Evolutionary conservation across 2,888 invertebrate genomes (phyloP).

Genomic region (Drosophila leonis): DNA sequence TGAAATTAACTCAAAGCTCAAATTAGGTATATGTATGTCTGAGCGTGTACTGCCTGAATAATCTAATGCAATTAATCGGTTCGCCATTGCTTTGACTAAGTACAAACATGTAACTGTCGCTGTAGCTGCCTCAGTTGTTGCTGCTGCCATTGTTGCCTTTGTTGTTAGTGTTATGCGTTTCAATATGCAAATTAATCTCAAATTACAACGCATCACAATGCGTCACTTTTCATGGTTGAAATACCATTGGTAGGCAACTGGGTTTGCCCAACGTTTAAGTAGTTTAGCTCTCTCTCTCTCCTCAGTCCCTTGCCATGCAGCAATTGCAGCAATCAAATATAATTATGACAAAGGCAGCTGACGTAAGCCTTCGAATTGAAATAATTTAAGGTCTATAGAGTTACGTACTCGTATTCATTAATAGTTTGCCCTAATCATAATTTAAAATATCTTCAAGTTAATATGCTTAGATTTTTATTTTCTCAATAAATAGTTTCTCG

Average conservation of each 20-base stretch:
- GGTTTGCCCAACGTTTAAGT: no score
- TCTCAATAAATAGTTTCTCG: no score
- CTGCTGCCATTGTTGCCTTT: slow-evolving; percentile 14
- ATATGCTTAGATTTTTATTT: background rate
- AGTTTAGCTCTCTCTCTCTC: background rate
- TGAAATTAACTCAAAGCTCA: slow-evolving; percentile 75
- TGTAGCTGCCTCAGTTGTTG: slow-evolving; percentile 38
- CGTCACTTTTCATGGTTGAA: slow-evolving; percentile 33
- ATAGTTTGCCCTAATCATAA: background rate
- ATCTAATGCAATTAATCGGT: slow-evolving; percentile 83
- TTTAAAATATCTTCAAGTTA: background rate
- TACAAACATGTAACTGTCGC: slow-evolving; percentile 62
- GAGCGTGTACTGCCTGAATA: slow-evolving; percentile 56
- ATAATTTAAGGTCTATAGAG: background rate
- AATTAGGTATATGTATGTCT: slow-evolving; percentile 48
- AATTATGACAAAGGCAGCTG: slow-evolving; percentile 42
- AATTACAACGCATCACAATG: slow-evolving; percentile 60
- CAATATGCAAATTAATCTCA: slow-evolving; percentile 77
- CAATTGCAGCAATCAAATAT: slow-evolving; percentile 61
- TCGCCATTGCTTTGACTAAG: slow-evolving; percentile 75
- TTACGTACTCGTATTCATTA: background rate
- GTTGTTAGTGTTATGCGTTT: slow-evolving; percentile 37
- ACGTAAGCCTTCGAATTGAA: background rate
- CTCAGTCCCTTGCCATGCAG: background rate
- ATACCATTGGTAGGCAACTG: background rate